Evolutionary conservation across 2,113 vertebrate genomes (phyloP).

Genomic region (Barbus barbus): DNA sequence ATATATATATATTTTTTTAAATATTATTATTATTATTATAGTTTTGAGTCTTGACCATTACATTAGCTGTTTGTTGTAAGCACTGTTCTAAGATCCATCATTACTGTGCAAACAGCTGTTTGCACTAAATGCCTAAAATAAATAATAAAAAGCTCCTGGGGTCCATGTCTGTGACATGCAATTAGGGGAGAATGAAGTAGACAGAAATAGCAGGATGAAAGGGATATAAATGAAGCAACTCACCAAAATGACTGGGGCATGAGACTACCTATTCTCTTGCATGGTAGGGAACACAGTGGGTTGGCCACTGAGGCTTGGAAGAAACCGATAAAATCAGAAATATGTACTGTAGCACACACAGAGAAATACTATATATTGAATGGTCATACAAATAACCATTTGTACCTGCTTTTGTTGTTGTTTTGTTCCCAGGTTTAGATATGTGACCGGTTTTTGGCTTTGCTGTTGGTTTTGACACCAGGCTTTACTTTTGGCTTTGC

Average conservation of each 20-base stretch:
- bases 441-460: conserved; percentile 46
- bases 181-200: conserved; percentile 7
- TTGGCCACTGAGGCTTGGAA: conserved; percentile 60
- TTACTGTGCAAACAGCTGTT: not conserved
- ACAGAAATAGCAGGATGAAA: not conserved
- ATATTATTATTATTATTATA: not conserved
- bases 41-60: not conserved
- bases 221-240: conserved; percentile 41
- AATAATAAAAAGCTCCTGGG: not conserved
- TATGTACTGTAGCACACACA: not conserved
- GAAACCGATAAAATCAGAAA: conserved; percentile 26
- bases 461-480: conserved; percentile 36
- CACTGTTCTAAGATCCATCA: not conserved
- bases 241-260: conserved; percentile 83
- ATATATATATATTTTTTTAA: no score
- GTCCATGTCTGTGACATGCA: not conserved
- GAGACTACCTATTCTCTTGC: conserved; percentile 81
- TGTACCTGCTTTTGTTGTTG: conserved; percentile 39
- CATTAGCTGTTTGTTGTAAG: not conserved
- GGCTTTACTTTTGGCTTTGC: conserved; percentile 57
- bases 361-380: not conserved
- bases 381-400: conserved; percentile 64
- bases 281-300: conserved; percentile 72
- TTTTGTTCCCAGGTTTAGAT: conserved; percentile 45
- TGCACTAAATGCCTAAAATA: not conserved